Conservation (phyloP, 1,140 invertebrate genomes). For the Zaprionus tsacasi region DNA sequence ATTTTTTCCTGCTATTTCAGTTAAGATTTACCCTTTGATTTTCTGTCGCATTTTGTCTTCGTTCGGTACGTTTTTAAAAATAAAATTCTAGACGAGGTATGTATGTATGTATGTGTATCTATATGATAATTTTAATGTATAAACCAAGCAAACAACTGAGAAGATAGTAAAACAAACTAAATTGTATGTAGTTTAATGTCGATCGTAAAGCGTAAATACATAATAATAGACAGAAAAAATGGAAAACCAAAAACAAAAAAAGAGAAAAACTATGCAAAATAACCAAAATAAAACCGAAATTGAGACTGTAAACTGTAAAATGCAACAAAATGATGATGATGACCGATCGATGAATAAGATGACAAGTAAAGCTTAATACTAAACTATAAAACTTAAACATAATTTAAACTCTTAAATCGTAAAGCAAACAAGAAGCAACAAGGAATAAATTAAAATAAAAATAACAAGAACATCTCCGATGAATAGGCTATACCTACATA, state of each 20-base stretch:
- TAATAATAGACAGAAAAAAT: constrained; percentile 59
- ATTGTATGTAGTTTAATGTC: constrained; percentile 74
- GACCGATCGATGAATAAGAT: constrained; percentile 47
- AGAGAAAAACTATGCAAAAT: constrained; percentile 76
- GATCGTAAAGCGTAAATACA: constrained; percentile 26
- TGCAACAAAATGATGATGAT: constrained; percentile 65
- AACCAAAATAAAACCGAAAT: constrained; percentile 77
- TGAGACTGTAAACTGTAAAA: constrained; percentile 71
- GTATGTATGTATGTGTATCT: constrained; percentile 55
- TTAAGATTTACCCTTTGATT: constrained; percentile 33
- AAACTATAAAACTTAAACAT: constrained; percentile 11
- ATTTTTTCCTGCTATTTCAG: neutral
- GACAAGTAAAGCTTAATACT: constrained; percentile 57
- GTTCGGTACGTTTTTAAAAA: constrained; percentile 57
- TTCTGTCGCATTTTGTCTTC: constrained; percentile 43
- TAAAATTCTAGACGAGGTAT: constrained; percentile 70
- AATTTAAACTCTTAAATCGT: constrained; percentile 64
- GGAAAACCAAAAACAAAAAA: constrained; percentile 64
- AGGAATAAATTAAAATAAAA: constrained; percentile 26
- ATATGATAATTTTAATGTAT: constrained; percentile 70
- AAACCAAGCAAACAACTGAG: constrained; percentile 49
- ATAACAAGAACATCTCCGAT: constrained; percentile 52
- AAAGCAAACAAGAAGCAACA: constrained; percentile 20
- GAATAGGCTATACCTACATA: constrained; percentile 76
- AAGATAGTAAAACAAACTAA: constrained; percentile 67